Evolutionary conservation across 92 coral and sea anemone species (phyloP), one percentile per base, ranked within the genome.

Genomic region (Parazoanthus darwini): DNA sequence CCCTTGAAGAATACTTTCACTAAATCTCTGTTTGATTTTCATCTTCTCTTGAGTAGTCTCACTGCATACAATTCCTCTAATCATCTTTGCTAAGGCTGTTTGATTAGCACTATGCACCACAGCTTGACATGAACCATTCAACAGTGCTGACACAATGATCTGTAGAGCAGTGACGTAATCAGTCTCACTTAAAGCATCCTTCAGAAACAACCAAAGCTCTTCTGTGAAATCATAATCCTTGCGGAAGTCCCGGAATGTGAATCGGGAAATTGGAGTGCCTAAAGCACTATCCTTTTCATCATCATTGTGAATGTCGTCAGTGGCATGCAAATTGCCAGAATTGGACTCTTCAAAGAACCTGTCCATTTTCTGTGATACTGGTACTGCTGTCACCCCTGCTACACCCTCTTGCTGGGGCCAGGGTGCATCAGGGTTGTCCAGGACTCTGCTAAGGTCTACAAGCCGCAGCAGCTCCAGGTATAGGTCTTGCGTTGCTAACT

Each of bases 171-270:
- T 50, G 38, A 82, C 23, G 74, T 94, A 94, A 86, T 97, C 96
- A 44, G 51, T 89, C 70, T 89, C 90, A 82, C 93, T 92, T 18
- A 89, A 26, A 50, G 95, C 93, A 90, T 95, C 98, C 71, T 97
- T 95, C 79, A 97, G 81, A 29, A 95, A 86, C 33, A 97, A 89
- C 99, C 99, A 97, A 18, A 97, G 90, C 66, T 91, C 86, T 86
- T 97, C 99, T 14, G 99, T 93, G 43, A 95, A 95, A 80, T 97
- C 99, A 73, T 95, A 91, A 78, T 97, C 99, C 73, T 97, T 96
- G 36, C 99, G 89, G 76, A 93, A 91, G 79, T 93, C 97, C 33
- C 91, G 89, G 54, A 88, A 59, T 6, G 94, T 92, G 25, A 93
- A 88, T 16, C 90, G 94, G 13, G 89, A 90, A 80, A 92, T 86